Base-by-base conservation (phyloP, 2,113 vertebrate genomes). In the Nothoprocta pentlandii region DNA sequence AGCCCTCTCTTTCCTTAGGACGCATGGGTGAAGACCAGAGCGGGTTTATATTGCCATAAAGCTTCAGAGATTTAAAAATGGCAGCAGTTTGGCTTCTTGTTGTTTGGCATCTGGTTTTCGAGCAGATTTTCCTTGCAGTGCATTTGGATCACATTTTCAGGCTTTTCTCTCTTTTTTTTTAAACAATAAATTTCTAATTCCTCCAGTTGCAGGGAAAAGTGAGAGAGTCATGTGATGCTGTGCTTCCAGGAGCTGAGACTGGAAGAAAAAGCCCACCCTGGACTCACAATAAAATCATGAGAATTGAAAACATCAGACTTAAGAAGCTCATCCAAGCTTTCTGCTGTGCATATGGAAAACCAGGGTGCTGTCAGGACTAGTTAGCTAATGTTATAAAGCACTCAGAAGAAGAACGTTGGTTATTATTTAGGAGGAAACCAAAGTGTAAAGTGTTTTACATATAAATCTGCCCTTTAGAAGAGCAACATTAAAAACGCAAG, bases 391-490 rank as follows among this genome's bases (percentile, higher is more conserved):
- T 79, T 81, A 90, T 95, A 97, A 97, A 96, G 94, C 92, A 93
- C 88, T 95, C 92, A 95, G 59, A 94, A 86, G 74, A 89, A 87
- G 67, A 89, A 95, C 54, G 10, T 86, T 86, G 64, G 66, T 81
- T 95, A 79, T 93, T 97, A 96, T 96, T 96, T 94, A 96, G 83
- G 90, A 94, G 96, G 94, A 96, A 95, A 94, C 85, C 92, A 67
- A 94, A 95, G 93, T 95, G 95, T 92, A 95, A 95, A 97, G 80
- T 94, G 93, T 87, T 96, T 90, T 95, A 95, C 90, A 97, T 95
- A 95, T 89, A 95, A 97, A 95, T 95, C 92, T 94, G 62, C 80
- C 62, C 83, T 77, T 95, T 92, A 93, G 74, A 96, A 89, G 54
- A 81, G 70, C 80, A 92, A 46, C 86, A 94, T 90, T 94, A 84